A percentile compares a stretch with the other conserved stretches of the same genome.
Evolutionary conservation across 2,797 vertebrate genomes (phyloP).

Genomic region (Poecilia wingei): DNA sequence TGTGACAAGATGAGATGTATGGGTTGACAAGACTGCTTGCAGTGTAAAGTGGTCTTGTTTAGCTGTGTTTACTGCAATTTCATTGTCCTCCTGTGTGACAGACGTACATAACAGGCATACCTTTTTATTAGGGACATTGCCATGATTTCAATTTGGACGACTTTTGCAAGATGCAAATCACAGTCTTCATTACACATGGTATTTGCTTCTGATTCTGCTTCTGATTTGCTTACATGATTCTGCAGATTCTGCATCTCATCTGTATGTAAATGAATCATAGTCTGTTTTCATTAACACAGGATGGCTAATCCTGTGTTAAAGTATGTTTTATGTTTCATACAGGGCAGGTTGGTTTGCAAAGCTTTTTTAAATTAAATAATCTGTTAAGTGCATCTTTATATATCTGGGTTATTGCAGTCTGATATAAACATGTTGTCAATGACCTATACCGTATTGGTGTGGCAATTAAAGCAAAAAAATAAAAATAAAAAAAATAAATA

Average conservation of each 20-base stretch:
- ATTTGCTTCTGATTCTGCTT: conserved; percentile 20
- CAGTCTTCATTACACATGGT: conserved; percentile 22
- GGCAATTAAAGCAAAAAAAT: background rate
- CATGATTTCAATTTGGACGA: conserved; percentile 19
- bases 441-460: background rate
- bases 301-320: background rate
- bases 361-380: background rate
- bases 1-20: conserved; percentile 49
- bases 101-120: conserved; percentile 29
- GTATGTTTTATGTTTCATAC: background rate
- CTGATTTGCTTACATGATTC: conserved; percentile 7
- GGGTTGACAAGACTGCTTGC: conserved; percentile 45
- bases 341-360: background rate
- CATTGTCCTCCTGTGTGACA: conserved; percentile 43
- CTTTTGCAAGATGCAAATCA: conserved; percentile 29
- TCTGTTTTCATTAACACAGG: background rate
- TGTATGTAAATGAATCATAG: background rate
- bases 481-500: background rate
- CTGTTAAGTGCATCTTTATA: background rate
- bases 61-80: conserved; percentile 28
- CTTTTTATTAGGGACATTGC: conserved; percentile 30
- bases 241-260: conserved; percentile 2
- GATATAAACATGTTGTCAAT: background rate
- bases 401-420: background rate
- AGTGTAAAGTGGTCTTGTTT: conserved; percentile 51